Base-by-base conservation (phyloP, 2,797 vertebrate genomes). In the Sebastes baramenuke region DNA sequence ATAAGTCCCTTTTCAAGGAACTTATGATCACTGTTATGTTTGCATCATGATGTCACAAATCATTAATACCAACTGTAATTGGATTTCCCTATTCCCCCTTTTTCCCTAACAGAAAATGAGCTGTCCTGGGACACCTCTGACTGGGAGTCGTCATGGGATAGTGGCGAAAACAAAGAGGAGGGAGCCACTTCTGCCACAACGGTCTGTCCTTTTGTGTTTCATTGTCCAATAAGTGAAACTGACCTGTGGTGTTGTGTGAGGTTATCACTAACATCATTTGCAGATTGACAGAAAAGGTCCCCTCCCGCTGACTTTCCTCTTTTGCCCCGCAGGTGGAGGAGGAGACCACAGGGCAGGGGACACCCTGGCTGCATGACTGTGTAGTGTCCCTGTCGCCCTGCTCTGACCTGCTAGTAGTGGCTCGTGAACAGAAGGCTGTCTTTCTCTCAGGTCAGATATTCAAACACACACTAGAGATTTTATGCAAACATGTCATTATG, bases 111-210 rank as follows among this genome's bases (percentile, higher is more conserved):
- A 97, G 97, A 97, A 82, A 97, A 97, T 92, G 95, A 97, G 72
- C 67, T 97, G 65, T 94, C 93, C 59, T 99, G 98, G 98, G 98
- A 99, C 82, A 96, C 97, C 62, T 97, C 97, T 75, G 96, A 97
- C 79, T 99, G 98, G 98, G 98, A 97, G 86, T 92, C 96, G 0
- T 96, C 96, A 1, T 99, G 98, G 98, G 98, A 99, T 54, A 94
- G 92, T 79, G 88, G 93, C 6, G 96, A 97, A 1, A 87, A 79
- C 52, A 94, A 94, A 68, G 93, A 94, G 20, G 92, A 89, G 62
- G 91, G 87, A 29, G 56, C 83, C 9, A 24, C 72, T 5, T 36
- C 87, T 54, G 29, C 84, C 32, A 14, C 79, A 54, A 68, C 55
- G 80, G 94, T 95, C 36, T 82, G 90, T 88, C 27, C 32, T 24